These are phyloP conservation scores for Euborellia annulipes DNA, from an alignment of 1,140 invertebrate genomes.

Conservation along the genomic window DNA sequence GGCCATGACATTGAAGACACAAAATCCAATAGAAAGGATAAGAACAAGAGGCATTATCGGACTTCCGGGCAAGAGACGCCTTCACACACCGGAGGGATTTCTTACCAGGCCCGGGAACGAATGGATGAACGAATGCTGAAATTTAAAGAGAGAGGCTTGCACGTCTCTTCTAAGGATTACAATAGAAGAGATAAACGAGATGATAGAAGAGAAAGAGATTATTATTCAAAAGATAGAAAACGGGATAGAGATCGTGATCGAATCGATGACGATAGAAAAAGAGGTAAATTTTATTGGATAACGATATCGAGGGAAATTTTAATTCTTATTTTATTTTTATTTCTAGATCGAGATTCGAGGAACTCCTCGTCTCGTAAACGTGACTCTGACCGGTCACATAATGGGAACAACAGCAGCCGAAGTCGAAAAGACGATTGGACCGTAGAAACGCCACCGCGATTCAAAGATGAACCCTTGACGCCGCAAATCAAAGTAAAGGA, in stretches of 20 bases:
- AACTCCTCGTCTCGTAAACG: slow-evolving; percentile 13
- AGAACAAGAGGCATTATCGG: slow-evolving; percentile 47
- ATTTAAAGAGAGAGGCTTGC: slow-evolving; percentile 36
- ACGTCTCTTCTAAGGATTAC: slow-evolving; percentile 36
- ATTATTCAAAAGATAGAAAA: slow-evolving; percentile 18
- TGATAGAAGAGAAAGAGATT: slow-evolving; percentile 17
- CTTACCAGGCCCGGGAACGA: slow-evolving; percentile 54
- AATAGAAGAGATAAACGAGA: slow-evolving; percentile 25
- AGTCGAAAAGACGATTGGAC: slow-evolving; percentile 11
- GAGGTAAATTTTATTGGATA: slow-evolving; percentile 17
- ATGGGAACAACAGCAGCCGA: slow-evolving; percentile 13
- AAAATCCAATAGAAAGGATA: slow-evolving; percentile 14
- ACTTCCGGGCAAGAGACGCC: slow-evolving; percentile 72
- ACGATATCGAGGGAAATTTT: slow-evolving; percentile 19
- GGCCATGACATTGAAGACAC: slow-evolving; percentile 15
- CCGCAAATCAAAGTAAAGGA: slow-evolving; percentile 53
- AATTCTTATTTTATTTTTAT: background rate
- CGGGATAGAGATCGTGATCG: slow-evolving; percentile 12
- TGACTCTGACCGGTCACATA: slow-evolving; percentile 22
- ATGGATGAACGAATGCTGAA: slow-evolving; percentile 46
- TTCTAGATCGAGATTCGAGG: background rate
- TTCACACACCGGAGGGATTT: slow-evolving; percentile 81
- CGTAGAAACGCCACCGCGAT: slow-evolving; percentile 35
- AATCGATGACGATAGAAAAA: slow-evolving; percentile 19
- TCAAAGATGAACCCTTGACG: slow-evolving; percentile 66